Evolutionary conservation across 2,888 invertebrate species (phyloP), one percentile per base, ranked within the genome.

Genomic region (Pherbina coryleti): DNA sequence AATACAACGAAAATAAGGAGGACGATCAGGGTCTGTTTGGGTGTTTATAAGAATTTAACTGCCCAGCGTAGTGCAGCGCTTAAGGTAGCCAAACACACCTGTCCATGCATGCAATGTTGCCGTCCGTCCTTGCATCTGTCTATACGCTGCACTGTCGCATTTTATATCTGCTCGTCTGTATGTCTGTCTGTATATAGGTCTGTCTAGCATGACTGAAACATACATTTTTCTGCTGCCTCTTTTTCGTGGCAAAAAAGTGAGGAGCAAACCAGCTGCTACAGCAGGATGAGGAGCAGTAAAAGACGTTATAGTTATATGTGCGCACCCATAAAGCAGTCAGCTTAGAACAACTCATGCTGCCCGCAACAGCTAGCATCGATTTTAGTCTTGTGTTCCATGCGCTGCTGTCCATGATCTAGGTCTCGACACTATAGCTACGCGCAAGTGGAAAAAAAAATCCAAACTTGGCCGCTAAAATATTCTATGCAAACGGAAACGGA

Each of bases 401-500:
- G 66, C 9, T 67, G 44, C 25, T 67, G 49, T 64, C 60, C 64
- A 64, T 64, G 34, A 34, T 64, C 64, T 64, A 5, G 34, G 64
- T 64, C 28, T 25, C 34, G 8, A 37, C 37, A 37, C 37, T 37
- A 8, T 37, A 37, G 8, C 37, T 37, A 37, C 37, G 14, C 28
- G 28, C 14, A 14, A 17, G 25, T 60, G 55, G 22, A 19, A 3
- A 55, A 44, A 7, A 17, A 37, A 44, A 37, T 3, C 19, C 19
- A 17, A 37, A n/a, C 37, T 57, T 37, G 57, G 14, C 37, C 22
- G 60, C 25, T 57, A 72, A 60, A 72, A 72, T 72, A 22, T 60
- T 60, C 60, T 34, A 5, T 49, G 62, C 49, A 62, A 64, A 49
- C 73, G 73, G 73, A 74, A 74, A 64, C 73, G 73, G 73, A 74